phyloP scores from a whole-genome alignment of 2,797 vertebrate species.

The Erethizon dorsatum region DNA sequence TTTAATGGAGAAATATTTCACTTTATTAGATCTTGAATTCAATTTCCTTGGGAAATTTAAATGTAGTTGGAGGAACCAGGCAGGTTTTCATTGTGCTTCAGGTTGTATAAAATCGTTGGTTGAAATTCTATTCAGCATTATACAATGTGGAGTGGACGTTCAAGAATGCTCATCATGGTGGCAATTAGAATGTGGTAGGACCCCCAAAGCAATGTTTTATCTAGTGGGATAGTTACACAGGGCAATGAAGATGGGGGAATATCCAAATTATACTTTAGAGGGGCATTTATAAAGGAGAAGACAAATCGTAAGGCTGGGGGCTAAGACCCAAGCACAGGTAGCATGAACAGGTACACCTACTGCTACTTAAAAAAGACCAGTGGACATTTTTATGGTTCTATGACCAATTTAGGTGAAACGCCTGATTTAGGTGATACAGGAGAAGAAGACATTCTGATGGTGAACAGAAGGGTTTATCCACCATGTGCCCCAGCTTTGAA shows the following conservation, averaged over 20 bases:
- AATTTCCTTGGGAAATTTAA: neutral
- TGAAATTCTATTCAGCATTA: constrained; percentile 6
- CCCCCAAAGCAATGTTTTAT: neutral
- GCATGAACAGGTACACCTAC: neutral
- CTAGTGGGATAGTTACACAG: constrained; percentile 15
- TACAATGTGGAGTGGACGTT: neutral
- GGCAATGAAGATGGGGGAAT: constrained; percentile 20
- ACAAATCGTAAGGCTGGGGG: neutral
- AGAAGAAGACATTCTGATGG: neutral
- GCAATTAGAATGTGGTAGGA: neutral
- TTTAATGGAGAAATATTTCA: neutral
- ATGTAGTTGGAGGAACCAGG: neutral
- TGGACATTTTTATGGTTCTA: neutral
- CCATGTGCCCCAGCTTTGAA: neutral
- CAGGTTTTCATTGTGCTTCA: neutral
- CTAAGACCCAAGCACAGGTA: neutral
- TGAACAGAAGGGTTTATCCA: neutral
- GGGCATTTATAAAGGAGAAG: neutral
- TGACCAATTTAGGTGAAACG: neutral
- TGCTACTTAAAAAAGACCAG: neutral
- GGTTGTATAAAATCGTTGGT: neutral
- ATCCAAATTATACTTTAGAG: constrained; percentile 30
- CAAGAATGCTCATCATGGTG: neutral
- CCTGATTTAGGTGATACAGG: neutral
- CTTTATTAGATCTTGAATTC: neutral